Conservation (phyloP, 2,797 vertebrate species). For the Miichthys miiuy region DNA sequence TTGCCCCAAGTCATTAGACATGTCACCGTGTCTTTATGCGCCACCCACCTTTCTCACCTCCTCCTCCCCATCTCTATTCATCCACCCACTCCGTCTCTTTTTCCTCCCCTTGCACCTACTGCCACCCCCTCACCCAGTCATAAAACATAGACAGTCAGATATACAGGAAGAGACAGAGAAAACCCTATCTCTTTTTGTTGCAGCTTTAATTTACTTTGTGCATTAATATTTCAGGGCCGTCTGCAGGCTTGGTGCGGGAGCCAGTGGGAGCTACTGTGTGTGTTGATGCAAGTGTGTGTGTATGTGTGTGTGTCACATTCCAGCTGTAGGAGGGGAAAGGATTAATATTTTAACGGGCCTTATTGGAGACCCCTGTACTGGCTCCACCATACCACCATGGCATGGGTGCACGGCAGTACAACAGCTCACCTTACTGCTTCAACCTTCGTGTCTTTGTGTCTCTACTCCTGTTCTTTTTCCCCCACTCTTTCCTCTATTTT, state of each 20-base stretch:
- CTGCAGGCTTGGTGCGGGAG: slow-evolving; percentile 81
- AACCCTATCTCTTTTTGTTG: slow-evolving; percentile 84
- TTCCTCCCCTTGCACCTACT: slow-evolving; percentile 43
- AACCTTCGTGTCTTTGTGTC: slow-evolving; percentile 42
- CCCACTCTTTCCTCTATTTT: slow-evolving; percentile 4
- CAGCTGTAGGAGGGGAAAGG: slow-evolving; percentile 73
- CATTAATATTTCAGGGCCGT: slow-evolving; percentile 89
- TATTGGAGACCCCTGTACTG: slow-evolving; percentile 85
- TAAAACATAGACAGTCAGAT: slow-evolving; percentile 83
- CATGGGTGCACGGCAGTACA: slow-evolving; percentile 39
- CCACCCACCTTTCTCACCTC: slow-evolving; percentile 58
- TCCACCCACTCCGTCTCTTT: slow-evolving; percentile 52
- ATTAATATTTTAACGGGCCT: slow-evolving; percentile 88
- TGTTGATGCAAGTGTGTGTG: slow-evolving; percentile 62
- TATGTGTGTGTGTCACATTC: slow-evolving; percentile 64
- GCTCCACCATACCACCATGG: slow-evolving; percentile 75
- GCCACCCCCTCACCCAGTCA: slow-evolving; percentile 73
- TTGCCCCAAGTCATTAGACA: slow-evolving; percentile 59
- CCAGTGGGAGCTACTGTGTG: slow-evolving; percentile 76
- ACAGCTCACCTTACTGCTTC: slow-evolving; percentile 51
- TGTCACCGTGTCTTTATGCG: slow-evolving; percentile 49
- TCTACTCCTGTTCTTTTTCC: slow-evolving; percentile 16
- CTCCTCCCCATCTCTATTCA: slow-evolving; percentile 44
- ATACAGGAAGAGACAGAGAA: slow-evolving; percentile 82
- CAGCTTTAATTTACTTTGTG: slow-evolving; percentile 88